phyloP scores from a whole-genome alignment of 1,140 invertebrate species.

The Cydia pomonella region DNA sequence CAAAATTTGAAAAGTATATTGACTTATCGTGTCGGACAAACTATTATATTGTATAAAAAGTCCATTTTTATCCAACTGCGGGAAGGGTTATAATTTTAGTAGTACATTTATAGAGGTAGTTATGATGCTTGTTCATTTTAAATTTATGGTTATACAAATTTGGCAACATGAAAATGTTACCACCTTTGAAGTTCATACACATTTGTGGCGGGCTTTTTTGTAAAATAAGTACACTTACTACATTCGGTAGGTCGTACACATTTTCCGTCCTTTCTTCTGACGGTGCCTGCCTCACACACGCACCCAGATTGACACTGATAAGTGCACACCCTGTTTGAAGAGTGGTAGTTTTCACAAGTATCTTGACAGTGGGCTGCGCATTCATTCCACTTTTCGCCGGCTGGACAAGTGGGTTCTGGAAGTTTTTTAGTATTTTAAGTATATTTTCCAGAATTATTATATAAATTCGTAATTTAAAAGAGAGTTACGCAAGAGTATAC shows the following conservation, averaged over 20 bases:
- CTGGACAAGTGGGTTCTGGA: constrained; percentile 25
- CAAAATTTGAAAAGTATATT: too few relatives aligned
- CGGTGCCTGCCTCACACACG: constrained; percentile 22
- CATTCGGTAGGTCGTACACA: constrained; percentile 13
- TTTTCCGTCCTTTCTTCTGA: constrained; percentile 18
- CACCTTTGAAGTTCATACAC: too few relatives aligned
- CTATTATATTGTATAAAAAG: too few relatives aligned
- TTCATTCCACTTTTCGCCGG: constrained; percentile 16
- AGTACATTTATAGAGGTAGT: too few relatives aligned
- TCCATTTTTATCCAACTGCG: too few relatives aligned
- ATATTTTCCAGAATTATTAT: neutral
- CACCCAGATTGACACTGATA: constrained; percentile 26
- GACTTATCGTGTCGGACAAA: too few relatives aligned
- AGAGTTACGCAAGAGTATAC: too few relatives aligned
- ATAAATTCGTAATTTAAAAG: too few relatives aligned
- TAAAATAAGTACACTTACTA: constrained; percentile 1
- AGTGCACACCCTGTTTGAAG: neutral
- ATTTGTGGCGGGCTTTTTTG: neutral
- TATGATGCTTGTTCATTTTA: too few relatives aligned
- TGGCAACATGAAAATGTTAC: too few relatives aligned
- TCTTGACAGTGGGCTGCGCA: constrained; percentile 23
- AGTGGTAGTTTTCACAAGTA: constrained; percentile 20
- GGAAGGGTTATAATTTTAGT: too few relatives aligned
- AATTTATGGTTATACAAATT: too few relatives aligned
- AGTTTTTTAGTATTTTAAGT: neutral